phyloP scores from a whole-genome alignment of 2,797 vertebrate genomes.

The Chiropotes sagulatus region DNA sequence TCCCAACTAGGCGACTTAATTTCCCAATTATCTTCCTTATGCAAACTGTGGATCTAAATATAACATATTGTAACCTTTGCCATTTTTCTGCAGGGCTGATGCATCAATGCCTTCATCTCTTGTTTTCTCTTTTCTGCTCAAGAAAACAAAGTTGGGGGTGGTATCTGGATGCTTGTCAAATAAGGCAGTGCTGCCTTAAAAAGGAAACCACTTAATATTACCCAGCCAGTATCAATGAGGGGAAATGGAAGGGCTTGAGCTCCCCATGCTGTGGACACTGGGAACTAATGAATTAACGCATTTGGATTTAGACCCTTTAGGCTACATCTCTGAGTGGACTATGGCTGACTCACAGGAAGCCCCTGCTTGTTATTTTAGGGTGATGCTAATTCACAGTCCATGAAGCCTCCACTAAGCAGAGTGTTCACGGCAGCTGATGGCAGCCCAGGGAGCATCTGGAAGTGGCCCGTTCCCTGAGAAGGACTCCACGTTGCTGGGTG shows the following conservation, averaged over 20 bases:
- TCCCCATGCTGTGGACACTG: neutral
- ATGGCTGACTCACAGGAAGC: slow-evolving; percentile 49
- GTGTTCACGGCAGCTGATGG: neutral
- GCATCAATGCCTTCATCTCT: slow-evolving; percentile 1
- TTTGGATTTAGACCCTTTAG: slow-evolving; percentile 56
- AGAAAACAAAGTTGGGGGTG: slow-evolving; percentile 16
- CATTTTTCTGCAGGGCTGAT: slow-evolving; percentile 51
- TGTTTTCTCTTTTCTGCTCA: slow-evolving; percentile 55
- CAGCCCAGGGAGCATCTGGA: neutral
- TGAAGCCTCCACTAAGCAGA: neutral
- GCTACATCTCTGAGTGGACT: neutral
- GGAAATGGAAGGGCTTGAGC: neutral
- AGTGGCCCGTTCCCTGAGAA: neutral
- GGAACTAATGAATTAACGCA: slow-evolving; percentile 59
- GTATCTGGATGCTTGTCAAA: slow-evolving; percentile 40
- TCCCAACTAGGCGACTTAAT: slow-evolving; percentile 43
- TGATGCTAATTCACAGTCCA: slow-evolving; percentile 15
- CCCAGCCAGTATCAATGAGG: neutral
- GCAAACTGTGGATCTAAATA: slow-evolving; percentile 62
- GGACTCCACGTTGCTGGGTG: neutral
- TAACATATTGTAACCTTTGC: slow-evolving; percentile 28
- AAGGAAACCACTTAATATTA: neutral
- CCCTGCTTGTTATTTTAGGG: slow-evolving; percentile 42
- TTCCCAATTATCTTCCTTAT: slow-evolving; percentile 55
- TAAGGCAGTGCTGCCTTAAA: slow-evolving; percentile 45